Base-by-base conservation (phyloP, 2,888 invertebrate genomes). In the Hyppa rectilinea region DNA sequence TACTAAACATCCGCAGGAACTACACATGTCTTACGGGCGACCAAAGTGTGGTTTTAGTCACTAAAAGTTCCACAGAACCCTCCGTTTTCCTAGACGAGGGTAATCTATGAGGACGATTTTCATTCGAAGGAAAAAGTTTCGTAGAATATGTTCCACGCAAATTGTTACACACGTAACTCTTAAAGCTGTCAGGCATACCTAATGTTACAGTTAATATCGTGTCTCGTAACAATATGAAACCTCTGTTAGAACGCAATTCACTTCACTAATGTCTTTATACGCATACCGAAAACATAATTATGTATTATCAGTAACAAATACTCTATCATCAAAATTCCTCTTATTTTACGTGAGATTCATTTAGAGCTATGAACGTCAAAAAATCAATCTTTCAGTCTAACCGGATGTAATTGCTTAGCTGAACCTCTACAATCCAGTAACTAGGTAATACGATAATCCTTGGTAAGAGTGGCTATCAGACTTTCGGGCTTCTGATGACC, bases 291-390 rank as follows among this genome's bases (percentile, higher is more conserved):
- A 52, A 4, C 26, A 29, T 56, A 20, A 20, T 20, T 43, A n/a
- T n/a, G n/a, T n/a, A n/a, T n/a, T n/a, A n/a, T n/a, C n/a, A n/a
- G n/a, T n/a, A 7, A 43, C 20, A 43, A 20, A 20, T 20, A 43
- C 31, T 49, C 14, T 63, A 26, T 49, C 40, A 56, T 62, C 29
- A 43, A 63, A 34, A 36, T 70, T 47, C 29, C 12, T 53, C 29
- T 67, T 53, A 60, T 36, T 40, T 67, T 20, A 20, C 63, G n/a
- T 53, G 29, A 58, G 58, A 58, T 9, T 50, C 26, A 10, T 55
- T 36, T 36, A n/a, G n/a, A n/a, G n/a, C n/a, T n/a, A n/a, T n/a
- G n/a, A n/a, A n/a, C n/a, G n/a, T n/a, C n/a, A n/a, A n/a, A n/a
- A n/a, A n/a, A n/a, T n/a, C n/a, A n/a, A n/a, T n/a, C n/a, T n/a